Conservation (phyloP, 1,140 invertebrate species). For the Panulirus ornatus region DNA sequence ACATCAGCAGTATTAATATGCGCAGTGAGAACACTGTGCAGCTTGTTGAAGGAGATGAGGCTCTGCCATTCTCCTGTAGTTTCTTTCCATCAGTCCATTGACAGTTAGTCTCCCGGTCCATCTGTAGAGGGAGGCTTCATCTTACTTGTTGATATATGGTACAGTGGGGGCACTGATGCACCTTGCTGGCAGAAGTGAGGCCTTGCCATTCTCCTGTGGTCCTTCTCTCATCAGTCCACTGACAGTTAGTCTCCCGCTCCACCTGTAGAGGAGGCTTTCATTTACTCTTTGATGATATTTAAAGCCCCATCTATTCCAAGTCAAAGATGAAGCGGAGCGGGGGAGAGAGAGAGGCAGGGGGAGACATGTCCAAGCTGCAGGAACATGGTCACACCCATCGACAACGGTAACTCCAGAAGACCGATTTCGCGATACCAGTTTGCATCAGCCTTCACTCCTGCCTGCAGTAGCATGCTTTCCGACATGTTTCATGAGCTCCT, state of each 20-base stretch:
- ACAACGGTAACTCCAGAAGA: too few species aligned
- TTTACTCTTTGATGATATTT: conserved; percentile 32
- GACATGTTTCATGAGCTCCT: too few species aligned
- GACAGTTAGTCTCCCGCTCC: conserved; percentile 56
- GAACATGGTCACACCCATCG: too few species aligned
- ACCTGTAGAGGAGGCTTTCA: conserved; percentile 64
- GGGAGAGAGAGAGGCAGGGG: too few species aligned
- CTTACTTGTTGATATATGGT: conserved; percentile 34
- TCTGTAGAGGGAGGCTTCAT: conserved; percentile 57
- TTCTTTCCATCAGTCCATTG: conserved; percentile 27
- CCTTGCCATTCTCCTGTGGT: conserved; percentile 46
- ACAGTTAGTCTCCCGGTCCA: conserved; percentile 52
- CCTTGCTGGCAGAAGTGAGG: conserved; percentile 52
- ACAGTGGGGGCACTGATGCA: conserved; percentile 68
- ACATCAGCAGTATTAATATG: conserved; percentile 37
- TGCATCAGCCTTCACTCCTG: too few species aligned
- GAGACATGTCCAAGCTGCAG: too few species aligned
- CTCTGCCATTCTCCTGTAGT: conserved; percentile 30
- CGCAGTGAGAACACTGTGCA: conserved; percentile 50
- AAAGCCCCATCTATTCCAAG: too few species aligned
- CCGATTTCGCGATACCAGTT: too few species aligned
- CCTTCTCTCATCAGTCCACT: conserved; percentile 53
- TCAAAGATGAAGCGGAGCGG: too few species aligned
- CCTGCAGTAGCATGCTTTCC: too few species aligned
- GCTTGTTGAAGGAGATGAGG: conserved; percentile 20